phyloP scores from a whole-genome alignment of 2,888 invertebrate species.

The Andrena minutula region DNA sequence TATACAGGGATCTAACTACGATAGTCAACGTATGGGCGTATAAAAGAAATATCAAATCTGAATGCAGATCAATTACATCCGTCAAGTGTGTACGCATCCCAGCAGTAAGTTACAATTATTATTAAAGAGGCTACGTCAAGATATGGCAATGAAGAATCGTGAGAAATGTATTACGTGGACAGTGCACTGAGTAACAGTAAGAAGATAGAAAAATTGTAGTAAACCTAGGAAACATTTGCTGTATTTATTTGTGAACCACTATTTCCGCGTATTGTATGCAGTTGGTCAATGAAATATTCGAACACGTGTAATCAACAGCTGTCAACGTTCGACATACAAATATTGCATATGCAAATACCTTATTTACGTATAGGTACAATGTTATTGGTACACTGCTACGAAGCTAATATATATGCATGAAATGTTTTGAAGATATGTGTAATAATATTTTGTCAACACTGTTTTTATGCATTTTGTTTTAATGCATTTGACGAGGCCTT shows the following conservation, averaged over 20 bases:
- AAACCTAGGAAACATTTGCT: slow-evolving; percentile 48
- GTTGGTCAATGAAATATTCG: slow-evolving; percentile 5
- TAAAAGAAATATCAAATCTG: slow-evolving; percentile 33
- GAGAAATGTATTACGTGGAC: slow-evolving; percentile 49
- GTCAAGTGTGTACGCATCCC: slow-evolving; percentile 63
- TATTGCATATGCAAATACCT: not conserved
- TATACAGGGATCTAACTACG: slow-evolving; percentile 61
- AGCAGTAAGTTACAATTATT: slow-evolving; percentile 63
- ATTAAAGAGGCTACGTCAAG: slow-evolving; percentile 50
- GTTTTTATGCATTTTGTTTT: too few relatives aligned
- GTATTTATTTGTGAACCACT: not conserved
- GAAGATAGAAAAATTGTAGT: slow-evolving; percentile 34
- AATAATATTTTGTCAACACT: not conserved
- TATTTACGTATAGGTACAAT: slow-evolving; percentile 4
- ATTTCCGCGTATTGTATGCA: not conserved
- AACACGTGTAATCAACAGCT: not conserved
- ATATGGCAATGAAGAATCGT: slow-evolving; percentile 39
- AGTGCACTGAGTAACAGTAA: slow-evolving; percentile 57
- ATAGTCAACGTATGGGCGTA: slow-evolving; percentile 51
- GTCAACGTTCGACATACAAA: too few relatives aligned
- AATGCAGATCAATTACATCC: slow-evolving; percentile 53
- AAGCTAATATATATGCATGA: not conserved
- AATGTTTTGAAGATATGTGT: not conserved
- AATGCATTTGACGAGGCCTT: too few relatives aligned
- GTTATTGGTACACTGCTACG: not conserved